phyloP scores from a whole-genome alignment of 2,113 vertebrate species.

The Sturnus vulgaris region DNA sequence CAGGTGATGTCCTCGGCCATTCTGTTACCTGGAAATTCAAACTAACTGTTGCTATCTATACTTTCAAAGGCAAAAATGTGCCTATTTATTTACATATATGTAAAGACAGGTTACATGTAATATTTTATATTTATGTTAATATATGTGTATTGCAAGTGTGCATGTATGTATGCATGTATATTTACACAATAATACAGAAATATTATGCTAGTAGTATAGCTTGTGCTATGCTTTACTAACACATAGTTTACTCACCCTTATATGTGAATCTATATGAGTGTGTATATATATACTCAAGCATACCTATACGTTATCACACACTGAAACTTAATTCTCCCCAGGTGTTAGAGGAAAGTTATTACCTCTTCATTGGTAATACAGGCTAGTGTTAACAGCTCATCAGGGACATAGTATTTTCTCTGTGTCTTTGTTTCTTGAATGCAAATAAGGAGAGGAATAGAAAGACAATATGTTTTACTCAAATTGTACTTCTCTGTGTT shows the following conservation, averaged over 20 bases:
- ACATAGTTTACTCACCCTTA: background rate
- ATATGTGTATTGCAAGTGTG: background rate
- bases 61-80: background rate
- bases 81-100: background rate
- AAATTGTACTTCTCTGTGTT: background rate
- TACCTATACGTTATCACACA: fast-evolving
- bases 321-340: background rate
- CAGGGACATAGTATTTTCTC: background rate
- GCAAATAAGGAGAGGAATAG: background rate
- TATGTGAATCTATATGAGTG: background rate
- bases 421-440: background rate
- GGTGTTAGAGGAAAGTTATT: background rate
- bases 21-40: background rate
- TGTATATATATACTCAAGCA: background rate
- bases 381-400: background rate
- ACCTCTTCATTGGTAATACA: background rate
- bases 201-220: background rate
- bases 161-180: background rate
- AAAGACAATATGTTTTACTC: background rate
- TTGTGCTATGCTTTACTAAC: background rate
- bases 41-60: background rate
- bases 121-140: background rate
- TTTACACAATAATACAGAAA: background rate
- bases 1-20: background rate
- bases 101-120: background rate